Percentiles rank a stretch among this genome's conserved stretches.
Evolutionary conservation across 2,888 invertebrate species (phyloP).

Genomic region (Podabrus alpinus): DNA sequence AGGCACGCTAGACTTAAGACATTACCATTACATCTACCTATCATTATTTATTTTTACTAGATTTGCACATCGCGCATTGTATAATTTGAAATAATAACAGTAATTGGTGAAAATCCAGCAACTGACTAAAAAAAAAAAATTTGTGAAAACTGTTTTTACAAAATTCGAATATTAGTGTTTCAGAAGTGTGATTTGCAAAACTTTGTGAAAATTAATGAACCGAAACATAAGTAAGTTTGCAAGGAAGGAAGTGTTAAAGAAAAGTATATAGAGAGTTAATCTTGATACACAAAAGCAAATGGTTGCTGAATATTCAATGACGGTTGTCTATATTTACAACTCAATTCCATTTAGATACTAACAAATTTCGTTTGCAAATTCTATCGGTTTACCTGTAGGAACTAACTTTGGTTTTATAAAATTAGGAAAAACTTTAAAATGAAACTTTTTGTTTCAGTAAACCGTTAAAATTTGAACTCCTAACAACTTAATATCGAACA

Average conservation of each 20-base stretch:
- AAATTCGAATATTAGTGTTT: background rate
- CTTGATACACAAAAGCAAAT: background rate
- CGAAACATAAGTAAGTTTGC: background rate
- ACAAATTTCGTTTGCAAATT: constrained; percentile 7
- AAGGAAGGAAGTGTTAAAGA: background rate
- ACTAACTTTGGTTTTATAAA: background rate
- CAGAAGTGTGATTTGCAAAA: background rate
- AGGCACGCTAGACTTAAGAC: constrained; percentile 33
- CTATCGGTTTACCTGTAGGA: background rate
- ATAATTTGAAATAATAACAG: background rate
- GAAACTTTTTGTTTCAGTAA: background rate
- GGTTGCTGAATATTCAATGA: constrained; percentile 3
- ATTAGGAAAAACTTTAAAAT: background rate
- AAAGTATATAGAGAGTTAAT: background rate
- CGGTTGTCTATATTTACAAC: constrained; percentile 28
- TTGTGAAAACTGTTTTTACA: too few relatives aligned
- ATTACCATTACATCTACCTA: constrained; percentile 6
- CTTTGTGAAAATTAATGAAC: background rate
- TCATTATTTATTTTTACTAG: constrained; percentile 12
- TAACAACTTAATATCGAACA: constrained; percentile 21
- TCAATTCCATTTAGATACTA: constrained; percentile 46
- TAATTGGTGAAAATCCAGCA: background rate
- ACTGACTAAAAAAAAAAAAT: background rate
- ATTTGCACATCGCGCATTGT: constrained; percentile 13
- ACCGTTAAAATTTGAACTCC: constrained; percentile 1